Base-by-base conservation (phyloP, 2,113 vertebrate species). In the Pluvianellus socialis region DNA sequence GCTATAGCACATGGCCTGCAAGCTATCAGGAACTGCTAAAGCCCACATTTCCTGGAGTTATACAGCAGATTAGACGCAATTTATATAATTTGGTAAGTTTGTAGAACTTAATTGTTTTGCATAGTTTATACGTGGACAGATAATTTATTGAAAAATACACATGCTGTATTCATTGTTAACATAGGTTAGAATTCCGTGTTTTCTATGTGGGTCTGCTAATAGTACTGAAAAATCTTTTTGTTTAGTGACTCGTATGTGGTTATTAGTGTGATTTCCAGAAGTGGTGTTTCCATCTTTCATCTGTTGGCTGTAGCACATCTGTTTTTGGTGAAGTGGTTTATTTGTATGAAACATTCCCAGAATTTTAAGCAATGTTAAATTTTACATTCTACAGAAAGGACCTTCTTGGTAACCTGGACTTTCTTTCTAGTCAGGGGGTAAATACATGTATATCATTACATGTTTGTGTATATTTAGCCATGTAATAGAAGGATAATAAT, bases 11-110 rank as follows among this genome's bases (percentile, higher is more conserved):
- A 27, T 99, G 99, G 99, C 98, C 99, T 85, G 67, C 98, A 55
- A 98, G 98, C 92, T 98, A 98, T 70, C 98, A 99, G 88, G 99
- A 99, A 61, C 98, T 99, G 61, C 98, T 99, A 65, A 98, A 98
- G 84, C 98, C 99, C 32, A 84, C 98, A 6, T 99, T 99, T 96
- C 98, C 99, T 13, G 99, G 98, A 92, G 98, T 98, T 94, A 98
- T 99, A 94, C 98, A 98, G 49, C 98, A 98, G 93, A 98, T 99
- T 86, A 97, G 99, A 73, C 98, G 99, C 17, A 99, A 99, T 98
- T 98, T 99, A 95, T 99, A 99, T 94, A 99, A 99, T 97, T 93
- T 99, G 99, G 99, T 99, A 96, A 98, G 99, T 98, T 84, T 84
- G 44, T 3, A 61, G 18, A 77, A 42, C 18, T 66, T 61, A 0